These are phyloP conservation scores for Ctenoplectra terminalis DNA, from an alignment of 1,140 invertebrate genomes.

Conservation along the genomic window DNA sequence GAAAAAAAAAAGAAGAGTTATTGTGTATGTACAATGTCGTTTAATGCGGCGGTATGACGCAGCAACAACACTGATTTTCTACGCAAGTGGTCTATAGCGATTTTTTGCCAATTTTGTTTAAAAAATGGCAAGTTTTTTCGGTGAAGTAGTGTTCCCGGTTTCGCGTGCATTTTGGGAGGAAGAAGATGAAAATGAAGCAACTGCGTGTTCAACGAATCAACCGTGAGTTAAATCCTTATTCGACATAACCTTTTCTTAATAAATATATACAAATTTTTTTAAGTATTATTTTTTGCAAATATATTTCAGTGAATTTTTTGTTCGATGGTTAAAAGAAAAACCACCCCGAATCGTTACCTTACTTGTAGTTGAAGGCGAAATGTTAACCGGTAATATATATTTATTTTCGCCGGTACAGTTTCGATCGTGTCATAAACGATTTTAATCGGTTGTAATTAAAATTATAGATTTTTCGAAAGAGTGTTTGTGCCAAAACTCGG, in stretches of 20 bases:
- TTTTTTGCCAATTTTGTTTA: neutral
- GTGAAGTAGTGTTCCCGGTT: conserved; percentile 75
- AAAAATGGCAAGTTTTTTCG: conserved; percentile 76
- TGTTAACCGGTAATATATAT: conserved; percentile 66
- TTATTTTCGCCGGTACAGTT: neutral
- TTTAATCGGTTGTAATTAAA: no score
- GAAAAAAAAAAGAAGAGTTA: no score
- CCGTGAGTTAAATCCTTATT: conserved; percentile 49
- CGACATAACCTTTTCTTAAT: conserved; percentile 34
- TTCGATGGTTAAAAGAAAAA: conserved; percentile 68
- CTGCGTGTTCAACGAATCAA: conserved; percentile 46
- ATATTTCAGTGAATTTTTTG: conserved; percentile 62
- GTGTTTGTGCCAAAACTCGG: conserved; percentile 50
- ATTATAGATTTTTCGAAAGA: conserved; percentile 69
- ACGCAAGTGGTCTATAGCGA: neutral
- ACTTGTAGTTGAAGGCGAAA: conserved; percentile 72
- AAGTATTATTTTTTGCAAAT: conserved; percentile 14
- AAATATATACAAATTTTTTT: neutral
- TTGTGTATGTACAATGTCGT: neutral
- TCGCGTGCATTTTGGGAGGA: conserved; percentile 79
- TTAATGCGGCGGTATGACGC: conserved; percentile 1
- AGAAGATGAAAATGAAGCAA: conserved; percentile 69
- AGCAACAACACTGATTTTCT: neutral
- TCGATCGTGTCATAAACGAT: neutral
- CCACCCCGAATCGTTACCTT: conserved; percentile 69